A percentile compares a stretch with the other conserved stretches of the same genome.
Evolutionary conservation across 2,113 vertebrate genomes (phyloP).

Genomic region (Oncorhynchus clarkii): DNA sequence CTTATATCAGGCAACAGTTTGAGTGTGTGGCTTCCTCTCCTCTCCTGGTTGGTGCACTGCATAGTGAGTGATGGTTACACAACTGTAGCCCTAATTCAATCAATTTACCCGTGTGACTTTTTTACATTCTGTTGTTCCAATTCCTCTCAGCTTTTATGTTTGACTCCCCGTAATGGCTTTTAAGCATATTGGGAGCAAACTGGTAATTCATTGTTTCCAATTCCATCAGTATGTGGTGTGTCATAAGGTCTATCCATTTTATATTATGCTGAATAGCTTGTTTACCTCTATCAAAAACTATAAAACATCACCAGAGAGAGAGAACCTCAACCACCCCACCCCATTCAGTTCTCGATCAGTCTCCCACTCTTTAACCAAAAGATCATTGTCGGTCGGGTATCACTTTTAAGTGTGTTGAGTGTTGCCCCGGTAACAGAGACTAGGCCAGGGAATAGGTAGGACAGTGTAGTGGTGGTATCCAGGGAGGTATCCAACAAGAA

Average conservation of each 20-base stretch:
- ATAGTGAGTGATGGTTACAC: background rate
- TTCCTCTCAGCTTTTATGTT: background rate
- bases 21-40: background rate
- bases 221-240: too few species aligned
- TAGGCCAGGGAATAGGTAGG: slow-evolving; percentile 44
- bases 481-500: background rate
- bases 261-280: background rate
- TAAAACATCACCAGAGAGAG: background rate
- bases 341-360: too few species aligned
- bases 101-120: background rate
- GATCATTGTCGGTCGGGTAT: background rate
- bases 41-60: background rate
- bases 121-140: background rate
- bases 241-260: background rate
- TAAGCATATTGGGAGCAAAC: too few species aligned
- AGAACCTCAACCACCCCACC: background rate
- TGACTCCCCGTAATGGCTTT: background rate
- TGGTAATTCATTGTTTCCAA: too few species aligned
- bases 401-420: background rate
- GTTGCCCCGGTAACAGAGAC: slow-evolving; percentile 50
- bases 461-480: slow-evolving; percentile 15
- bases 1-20: background rate
- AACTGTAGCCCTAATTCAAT: slow-evolving; percentile 11
- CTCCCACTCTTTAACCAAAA: background rate
- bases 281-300: background rate